These are phyloP conservation scores for Clusia tigrina DNA, from an alignment of 2,888 invertebrate species.

Conservation along the genomic window DNA sequence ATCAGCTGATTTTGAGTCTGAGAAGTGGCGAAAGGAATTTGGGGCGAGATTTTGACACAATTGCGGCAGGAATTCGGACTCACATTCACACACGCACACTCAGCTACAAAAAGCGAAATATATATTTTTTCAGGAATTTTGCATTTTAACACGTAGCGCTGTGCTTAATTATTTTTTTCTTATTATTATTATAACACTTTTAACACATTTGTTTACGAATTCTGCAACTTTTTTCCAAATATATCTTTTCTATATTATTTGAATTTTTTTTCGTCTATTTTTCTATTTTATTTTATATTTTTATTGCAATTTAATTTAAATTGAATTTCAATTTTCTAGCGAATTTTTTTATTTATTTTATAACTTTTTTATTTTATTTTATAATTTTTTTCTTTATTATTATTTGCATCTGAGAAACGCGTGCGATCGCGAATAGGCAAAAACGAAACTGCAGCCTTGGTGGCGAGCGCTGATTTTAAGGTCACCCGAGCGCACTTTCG, in stretches of 20 bases:
- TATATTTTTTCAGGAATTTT: conserved; percentile 27
- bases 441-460: conserved; percentile 1
- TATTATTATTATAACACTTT: background rate
- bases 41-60: background rate
- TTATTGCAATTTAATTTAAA: background rate
- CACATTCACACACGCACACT: background rate
- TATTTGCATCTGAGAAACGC: background rate
- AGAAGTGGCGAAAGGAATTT: background rate
- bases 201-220: background rate
- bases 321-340: background rate
- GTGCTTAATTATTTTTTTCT: background rate
- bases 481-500: conserved; percentile 1
- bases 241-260: too few relatives aligned
- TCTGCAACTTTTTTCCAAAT: too few relatives aligned
- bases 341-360: conserved; percentile 8
- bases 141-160: conserved; percentile 31
- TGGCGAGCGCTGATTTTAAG: background rate
- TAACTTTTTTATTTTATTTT: conserved; percentile 6
- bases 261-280: background rate
- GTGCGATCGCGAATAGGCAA: background rate
- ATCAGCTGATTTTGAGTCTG: background rate
- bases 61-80: too few relatives aligned
- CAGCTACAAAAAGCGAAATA: background rate
- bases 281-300: background rate
- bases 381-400: background rate